Base-by-base conservation (phyloP, 92 coral and sea anemone genomes). In the Muricea muricata region DNA sequence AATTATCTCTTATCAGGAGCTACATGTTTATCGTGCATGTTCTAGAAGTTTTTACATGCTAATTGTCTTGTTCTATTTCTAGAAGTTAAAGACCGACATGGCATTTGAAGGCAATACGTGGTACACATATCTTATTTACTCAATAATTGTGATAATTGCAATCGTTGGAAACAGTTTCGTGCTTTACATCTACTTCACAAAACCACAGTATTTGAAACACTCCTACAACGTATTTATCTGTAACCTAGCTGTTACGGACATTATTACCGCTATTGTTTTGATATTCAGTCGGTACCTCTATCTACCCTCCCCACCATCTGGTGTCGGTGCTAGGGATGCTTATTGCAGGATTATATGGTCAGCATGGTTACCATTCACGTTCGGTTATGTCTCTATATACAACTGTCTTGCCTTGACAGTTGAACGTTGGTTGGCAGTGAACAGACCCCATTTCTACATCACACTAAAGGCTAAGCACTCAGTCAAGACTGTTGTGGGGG, bases 91-190 rank as follows among this genome's bases (percentile, higher is more conserved):
- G 25, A 33, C 75, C 1, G 28, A 21, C n/a, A 73, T 73, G 79
- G 79, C 58, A 42, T 73, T 73, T 29, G 79, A 73, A 42, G 79
- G 79, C 79, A 73, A 73, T 6, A 73, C 79, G 79, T 73, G 79
- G 79, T 73, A 73, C 57, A 73, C 79, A 7, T 73, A 45, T 29
- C 79, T 73, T 39, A 21, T 73, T 46, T 73, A 73, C 57, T 73
- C 79, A 20, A 17, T 73, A 7, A 73, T 73, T 28, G 79, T 50
- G 17, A 41, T 21, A 6, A 13, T 73, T 30, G 58, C 79, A 28
- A 26, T 73, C 33, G 11, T 73, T 7, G 79, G 79, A 46, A 73
- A 73, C 61, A 50, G 57, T 42, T 46, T 73, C 21, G 79, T 73
- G 33, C 79, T 73, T 10, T 73, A 73, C 79, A 73, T 73, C 32